A percentile compares a stretch with the other conserved stretches of the same genome.
Evolutionary conservation across 2,113 vertebrate species (phyloP).

Genomic region (Chrysochloris asiatica): DNA sequence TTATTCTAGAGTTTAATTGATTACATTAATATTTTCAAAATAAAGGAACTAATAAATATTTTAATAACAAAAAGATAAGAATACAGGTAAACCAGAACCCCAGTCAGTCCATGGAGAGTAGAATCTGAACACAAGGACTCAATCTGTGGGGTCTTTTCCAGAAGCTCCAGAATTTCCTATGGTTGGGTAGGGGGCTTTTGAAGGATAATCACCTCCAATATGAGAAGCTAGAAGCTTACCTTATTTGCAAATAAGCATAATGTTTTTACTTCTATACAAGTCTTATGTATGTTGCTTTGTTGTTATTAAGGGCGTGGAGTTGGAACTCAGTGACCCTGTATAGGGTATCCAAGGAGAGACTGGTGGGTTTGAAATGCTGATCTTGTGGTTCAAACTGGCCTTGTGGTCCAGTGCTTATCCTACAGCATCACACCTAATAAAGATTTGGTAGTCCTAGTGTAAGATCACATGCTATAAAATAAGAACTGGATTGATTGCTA

Average conservation of each 20-base stretch:
- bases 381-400: no score
- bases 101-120: background rate
- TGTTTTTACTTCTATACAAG: background rate
- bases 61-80: background rate
- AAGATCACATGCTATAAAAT: no score
- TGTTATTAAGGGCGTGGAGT: no score
- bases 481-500: no score
- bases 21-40: constrained; percentile 18
- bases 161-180: background rate
- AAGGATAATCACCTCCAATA: no score
- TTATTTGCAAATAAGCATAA: background rate
- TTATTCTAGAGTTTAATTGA: background rate
- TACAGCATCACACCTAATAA: no score
- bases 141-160: background rate
- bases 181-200: background rate
- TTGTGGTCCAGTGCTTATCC: no score
- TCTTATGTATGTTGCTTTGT: background rate
- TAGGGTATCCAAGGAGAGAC: no score
- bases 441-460: no score
- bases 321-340: no score
- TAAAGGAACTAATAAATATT: background rate
- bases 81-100: background rate
- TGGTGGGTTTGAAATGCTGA: no score
- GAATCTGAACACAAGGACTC: background rate
- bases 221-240: background rate